Evolutionary conservation across 2,113 vertebrate species (phyloP), one percentile per base, ranked within the genome.

Genomic region (Balaeniceps rex): DNA sequence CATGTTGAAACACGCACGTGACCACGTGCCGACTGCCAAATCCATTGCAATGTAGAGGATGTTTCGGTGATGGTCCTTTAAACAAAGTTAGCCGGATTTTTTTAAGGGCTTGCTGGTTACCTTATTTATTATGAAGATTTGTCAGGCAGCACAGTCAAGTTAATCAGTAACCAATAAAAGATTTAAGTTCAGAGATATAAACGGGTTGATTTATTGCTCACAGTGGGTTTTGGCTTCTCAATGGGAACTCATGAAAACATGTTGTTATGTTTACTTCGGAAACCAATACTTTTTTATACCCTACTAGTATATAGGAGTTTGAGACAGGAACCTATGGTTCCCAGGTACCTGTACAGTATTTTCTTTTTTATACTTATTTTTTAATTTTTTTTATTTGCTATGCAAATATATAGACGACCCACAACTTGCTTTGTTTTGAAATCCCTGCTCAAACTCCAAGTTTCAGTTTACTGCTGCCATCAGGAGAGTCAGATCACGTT

Each of bases 131-230:
- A 89, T 82, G 84, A 96, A 96, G 92, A 40, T 97, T 97, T 97
- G 89, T 97, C 97, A 96, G 94, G 87, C 90, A 81, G 83, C 94
- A 89, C 65, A 78, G 90, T 94, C 93, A 96, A 97, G 95, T 97
- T 98, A 97, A 98, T 97, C 97, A 98, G 95, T 97, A 95, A 97
- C 95, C 78, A 98, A 97, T 97, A 97, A 97, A 97, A 97, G 83
- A 97, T 97, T 97, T 97, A 97, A 96, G 69, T 87, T 93, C 90
- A 88, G 84, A 96, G 95, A 95, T 97, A 97, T 81, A 97, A 96
- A 87, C 23, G 4, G 75, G n/a, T 57, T 85, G 49, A 96, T 97
- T 96, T 97, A 96, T 90, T 92, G 85, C 82, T 88, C 93, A 92
- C 83, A 88, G 96, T 94, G 42, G 54, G 94, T 96, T 96, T 94